Evolutionary conservation across 2,888 invertebrate species (phyloP).

Genomic region (Rotaria macrura): DNA sequence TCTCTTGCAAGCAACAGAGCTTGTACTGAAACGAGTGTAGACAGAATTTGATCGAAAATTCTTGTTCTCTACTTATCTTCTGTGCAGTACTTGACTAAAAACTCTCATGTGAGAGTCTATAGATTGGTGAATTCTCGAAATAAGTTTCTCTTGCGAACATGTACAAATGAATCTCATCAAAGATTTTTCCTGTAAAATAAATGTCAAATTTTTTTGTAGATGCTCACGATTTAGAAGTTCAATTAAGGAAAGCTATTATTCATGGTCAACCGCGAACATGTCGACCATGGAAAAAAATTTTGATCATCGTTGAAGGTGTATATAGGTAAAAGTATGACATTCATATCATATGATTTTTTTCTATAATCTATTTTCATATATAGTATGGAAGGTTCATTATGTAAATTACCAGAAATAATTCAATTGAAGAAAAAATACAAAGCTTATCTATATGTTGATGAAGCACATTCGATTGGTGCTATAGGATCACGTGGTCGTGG

Average conservation of each 20-base stretch:
- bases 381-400: conserved; percentile 91
- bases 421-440: conserved; percentile 83
- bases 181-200: too few relatives aligned
- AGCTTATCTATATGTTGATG: conserved; percentile 87
- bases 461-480: conserved; percentile 93
- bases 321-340: conserved; percentile 52
- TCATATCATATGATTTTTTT: neutral
- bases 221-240: conserved; percentile 68
- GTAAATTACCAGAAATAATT: conserved; percentile 73
- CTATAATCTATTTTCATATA: neutral
- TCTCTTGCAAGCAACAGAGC: too few relatives aligned
- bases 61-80: too few relatives aligned
- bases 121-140: too few relatives aligned
- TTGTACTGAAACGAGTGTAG: too few relatives aligned
- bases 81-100: too few relatives aligned
- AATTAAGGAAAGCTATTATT: conserved; percentile 64
- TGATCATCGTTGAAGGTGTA: conserved; percentile 85
- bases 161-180: too few relatives aligned
- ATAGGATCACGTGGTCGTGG: conserved; percentile 77
- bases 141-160: too few relatives aligned
- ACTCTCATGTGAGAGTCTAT: too few relatives aligned
- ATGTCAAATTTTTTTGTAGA: conserved; percentile 52
- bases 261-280: conserved; percentile 67
- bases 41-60: too few relatives aligned
- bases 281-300: conserved; percentile 76